phyloP scores from a whole-genome alignment of 2,113 vertebrate species.

The Hystrix cristata region DNA sequence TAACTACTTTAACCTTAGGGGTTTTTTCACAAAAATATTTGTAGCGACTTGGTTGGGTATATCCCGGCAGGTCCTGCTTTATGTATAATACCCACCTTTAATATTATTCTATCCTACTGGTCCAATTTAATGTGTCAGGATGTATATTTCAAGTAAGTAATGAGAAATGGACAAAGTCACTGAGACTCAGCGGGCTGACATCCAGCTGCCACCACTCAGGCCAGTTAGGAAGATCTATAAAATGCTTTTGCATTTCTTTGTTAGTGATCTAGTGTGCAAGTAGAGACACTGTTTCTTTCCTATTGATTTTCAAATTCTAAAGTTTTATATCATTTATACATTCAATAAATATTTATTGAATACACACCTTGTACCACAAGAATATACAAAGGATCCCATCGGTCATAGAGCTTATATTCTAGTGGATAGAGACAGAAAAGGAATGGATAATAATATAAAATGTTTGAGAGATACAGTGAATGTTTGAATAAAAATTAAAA shows the following conservation, averaged over 20 bases:
- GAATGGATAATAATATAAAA: not conserved
- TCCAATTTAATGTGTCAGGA: not conserved
- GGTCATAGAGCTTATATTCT: not conserved
- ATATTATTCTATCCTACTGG: not conserved
- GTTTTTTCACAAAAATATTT: not conserved
- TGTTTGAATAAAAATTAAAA: not conserved
- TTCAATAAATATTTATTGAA: not conserved
- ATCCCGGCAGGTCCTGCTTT: not conserved
- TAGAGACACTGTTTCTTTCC: not conserved
- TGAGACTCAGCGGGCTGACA: not conserved
- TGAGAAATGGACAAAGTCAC: not conserved
- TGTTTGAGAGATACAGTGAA: not conserved
- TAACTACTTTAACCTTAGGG: not conserved
- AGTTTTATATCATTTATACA: not conserved
- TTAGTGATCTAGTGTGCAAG: not conserved
- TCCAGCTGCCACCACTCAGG: not conserved
- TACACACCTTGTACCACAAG: not conserved
- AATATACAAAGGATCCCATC: not conserved
- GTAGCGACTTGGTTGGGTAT: not conserved
- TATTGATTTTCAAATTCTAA: slow-evolving; percentile 26
- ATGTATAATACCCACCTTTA: not conserved
- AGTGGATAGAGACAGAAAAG: not conserved
- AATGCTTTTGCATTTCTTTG: not conserved
- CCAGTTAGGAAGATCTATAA: not conserved
- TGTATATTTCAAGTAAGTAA: not conserved